Base-by-base conservation (phyloP, 2,888 invertebrate genomes). In the Zhuqinia jingwanae region DNA sequence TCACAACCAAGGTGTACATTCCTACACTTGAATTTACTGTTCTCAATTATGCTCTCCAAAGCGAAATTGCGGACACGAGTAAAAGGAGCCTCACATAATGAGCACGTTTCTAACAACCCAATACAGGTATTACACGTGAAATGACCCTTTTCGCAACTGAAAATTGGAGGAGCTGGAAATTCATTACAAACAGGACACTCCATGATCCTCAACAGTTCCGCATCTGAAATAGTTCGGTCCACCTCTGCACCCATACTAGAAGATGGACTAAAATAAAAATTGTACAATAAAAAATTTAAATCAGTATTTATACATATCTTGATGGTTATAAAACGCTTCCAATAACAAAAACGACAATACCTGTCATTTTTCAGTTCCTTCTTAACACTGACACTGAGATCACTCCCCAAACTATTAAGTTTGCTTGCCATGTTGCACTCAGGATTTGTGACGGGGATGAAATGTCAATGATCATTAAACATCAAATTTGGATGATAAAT, bases 101-200 rank as follows among this genome's bases (percentile, higher is more conserved):
- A 77, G 25, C 88, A 88, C 5, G 50, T 5, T 10, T 82, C 65
- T 17, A 85, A 25, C 30, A 85, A 22, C 13, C 27, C 20, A 22
- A 87, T 78, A 56, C 88, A 88, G 0, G 76, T 53, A 22, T 63
- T 85, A 42, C 88, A 88, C 1, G 84, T 87, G 30, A 88, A 87
- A 27, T 88, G 88, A 36, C 88, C 87, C 45, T 82, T 85, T 36
- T 81, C 82, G 50, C 88, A 88, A 30, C 73, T 85, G 75, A 36
- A 88, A 68, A 88, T 88, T 17, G 88, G 88, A 13, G 87, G 88
- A 1, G 78, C 77, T 20, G 88, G 86, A 75, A 88, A 85, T 10
- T 88, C 87, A 20, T 77, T 76, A 25, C 75, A 75, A 15, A 63
- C 47, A 5, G 87, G 87, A 76, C 87, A 87, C 27, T 81, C 79